Evolutionary conservation across 2,888 invertebrate species (phyloP).

Genomic region (Drosophila kokeensis): DNA sequence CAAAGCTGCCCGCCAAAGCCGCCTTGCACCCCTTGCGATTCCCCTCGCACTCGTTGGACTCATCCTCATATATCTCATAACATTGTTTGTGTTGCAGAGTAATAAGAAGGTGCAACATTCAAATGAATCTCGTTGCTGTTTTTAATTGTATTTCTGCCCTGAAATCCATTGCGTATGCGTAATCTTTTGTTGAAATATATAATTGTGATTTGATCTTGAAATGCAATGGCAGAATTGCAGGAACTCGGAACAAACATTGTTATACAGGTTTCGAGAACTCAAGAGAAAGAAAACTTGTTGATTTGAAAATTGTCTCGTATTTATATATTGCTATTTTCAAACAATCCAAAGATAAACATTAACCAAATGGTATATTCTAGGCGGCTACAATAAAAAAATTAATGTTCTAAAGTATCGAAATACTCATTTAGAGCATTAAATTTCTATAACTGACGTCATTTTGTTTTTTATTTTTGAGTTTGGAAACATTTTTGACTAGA

Average conservation of each 20-base stretch:
- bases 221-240: slow-evolving; percentile 4
- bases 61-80: background rate
- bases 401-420: background rate
- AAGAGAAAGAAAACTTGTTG: background rate
- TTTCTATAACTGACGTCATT: background rate
- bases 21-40: background rate
- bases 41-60: background rate
- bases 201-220: slow-evolving; percentile 6
- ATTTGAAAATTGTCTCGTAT: background rate
- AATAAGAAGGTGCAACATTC: background rate
- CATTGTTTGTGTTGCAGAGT: background rate
- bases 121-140: background rate
- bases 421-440: background rate
- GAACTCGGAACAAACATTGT: background rate
- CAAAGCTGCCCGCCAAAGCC: slow-evolving; percentile 24
- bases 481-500: background rate
- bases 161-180: slow-evolving; percentile 28
- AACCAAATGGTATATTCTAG: background rate
- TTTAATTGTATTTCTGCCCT: background rate
- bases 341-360: background rate
- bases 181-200: slow-evolving; percentile 13
- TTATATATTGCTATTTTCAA: background rate
- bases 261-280: background rate
- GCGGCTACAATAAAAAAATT: background rate
- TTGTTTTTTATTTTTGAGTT: background rate